phyloP scores from a whole-genome alignment of 2,113 vertebrate species.

The Oryzias javanicus region DNA sequence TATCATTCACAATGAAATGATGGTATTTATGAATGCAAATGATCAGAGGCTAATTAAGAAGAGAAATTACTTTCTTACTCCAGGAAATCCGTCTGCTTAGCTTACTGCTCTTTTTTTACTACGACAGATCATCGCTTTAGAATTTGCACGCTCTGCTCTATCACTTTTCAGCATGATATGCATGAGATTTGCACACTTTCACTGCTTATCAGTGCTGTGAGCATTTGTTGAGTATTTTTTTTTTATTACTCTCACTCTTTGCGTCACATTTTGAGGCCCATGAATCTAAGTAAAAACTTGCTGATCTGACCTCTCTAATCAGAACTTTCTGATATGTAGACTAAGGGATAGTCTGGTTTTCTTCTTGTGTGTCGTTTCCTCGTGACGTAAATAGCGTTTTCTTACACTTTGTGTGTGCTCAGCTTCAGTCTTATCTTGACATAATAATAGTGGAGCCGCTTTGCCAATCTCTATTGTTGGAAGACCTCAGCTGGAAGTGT shows the following conservation, averaged over 20 bases:
- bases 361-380: neutral
- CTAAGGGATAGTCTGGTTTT: neutral
- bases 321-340: neutral
- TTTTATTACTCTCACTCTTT: neutral
- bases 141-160: too few species aligned
- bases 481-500: neutral
- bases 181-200: too few species aligned
- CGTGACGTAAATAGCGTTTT: neutral
- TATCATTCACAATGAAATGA: too few species aligned
- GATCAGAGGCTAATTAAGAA: too few species aligned
- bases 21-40: too few species aligned
- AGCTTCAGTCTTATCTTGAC: constrained; percentile 1
- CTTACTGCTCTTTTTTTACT: too few species aligned
- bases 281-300: neutral
- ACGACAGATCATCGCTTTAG: too few species aligned
- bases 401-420: neutral
- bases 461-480: constrained; percentile 2
- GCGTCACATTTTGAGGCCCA: neutral
- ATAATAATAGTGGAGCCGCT: neutral
- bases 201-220: neutral
- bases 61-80: too few species aligned
- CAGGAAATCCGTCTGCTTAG: too few species aligned
- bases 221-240: neutral
- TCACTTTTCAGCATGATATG: too few species aligned
- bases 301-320: neutral